Conservation (phyloP, 2,113 vertebrate genomes). For the Pteropus alecto region DNA sequence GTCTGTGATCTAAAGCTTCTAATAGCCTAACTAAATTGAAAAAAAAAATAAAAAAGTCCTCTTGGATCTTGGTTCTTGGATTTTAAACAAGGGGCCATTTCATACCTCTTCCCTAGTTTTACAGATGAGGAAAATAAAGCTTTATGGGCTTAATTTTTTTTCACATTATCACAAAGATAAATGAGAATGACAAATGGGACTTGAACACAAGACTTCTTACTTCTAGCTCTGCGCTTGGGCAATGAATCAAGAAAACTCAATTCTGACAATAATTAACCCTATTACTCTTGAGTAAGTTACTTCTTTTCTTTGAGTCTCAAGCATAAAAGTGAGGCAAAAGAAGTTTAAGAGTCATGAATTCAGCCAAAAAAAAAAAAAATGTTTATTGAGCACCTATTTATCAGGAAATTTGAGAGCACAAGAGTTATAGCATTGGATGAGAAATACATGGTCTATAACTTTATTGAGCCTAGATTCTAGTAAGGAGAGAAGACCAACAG, state of each 20-base stretch:
- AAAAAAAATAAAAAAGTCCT: not conserved
- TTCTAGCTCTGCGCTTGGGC: not conserved
- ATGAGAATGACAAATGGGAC: not conserved
- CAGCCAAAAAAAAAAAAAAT: not conserved
- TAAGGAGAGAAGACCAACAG: not conserved
- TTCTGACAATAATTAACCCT: not conserved
- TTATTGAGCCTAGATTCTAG: not conserved
- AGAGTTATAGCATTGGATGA: not conserved
- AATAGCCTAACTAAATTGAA: not conserved
- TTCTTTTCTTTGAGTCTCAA: not conserved
- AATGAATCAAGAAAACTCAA: not conserved
- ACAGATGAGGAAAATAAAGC: not conserved
- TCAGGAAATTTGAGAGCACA: not conserved
- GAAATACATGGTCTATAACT: not conserved
- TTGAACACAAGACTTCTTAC: not conserved
- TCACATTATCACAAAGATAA: not conserved
- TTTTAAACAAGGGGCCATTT: not conserved
- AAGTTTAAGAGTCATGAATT: not conserved
- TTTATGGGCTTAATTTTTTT: not conserved
- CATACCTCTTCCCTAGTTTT: not conserved
- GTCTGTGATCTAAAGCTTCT: not conserved
- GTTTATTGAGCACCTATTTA: not conserved
- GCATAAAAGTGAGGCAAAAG: not conserved
- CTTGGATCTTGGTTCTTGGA: not conserved
- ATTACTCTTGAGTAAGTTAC: not conserved